Conservation (phyloP, 2,797 vertebrate genomes). For the Pseudomugil gertrudae region DNA sequence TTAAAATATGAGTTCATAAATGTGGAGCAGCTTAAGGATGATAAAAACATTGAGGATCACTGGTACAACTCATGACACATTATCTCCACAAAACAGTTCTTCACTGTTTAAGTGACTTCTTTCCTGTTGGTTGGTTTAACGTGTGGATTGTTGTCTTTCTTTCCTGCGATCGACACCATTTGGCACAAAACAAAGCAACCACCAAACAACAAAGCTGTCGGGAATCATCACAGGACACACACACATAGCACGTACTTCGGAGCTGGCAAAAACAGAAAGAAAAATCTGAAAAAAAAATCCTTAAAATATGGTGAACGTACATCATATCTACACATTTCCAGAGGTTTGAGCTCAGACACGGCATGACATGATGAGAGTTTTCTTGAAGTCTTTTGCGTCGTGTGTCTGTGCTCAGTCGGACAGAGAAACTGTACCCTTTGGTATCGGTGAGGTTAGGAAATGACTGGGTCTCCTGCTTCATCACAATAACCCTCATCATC, state of each 20-base stretch:
- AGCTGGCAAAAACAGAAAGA: conserved; percentile 50
- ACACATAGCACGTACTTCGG: conserved; percentile 50
- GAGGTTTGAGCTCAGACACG: conserved; percentile 69
- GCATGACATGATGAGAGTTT: conserved; percentile 34
- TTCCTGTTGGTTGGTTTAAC: conserved; percentile 8
- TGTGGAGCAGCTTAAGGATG: conserved; percentile 25
- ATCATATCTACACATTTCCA: conserved; percentile 78
- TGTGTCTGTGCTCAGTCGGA: conserved; percentile 63
- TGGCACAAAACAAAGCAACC: conserved; percentile 55
- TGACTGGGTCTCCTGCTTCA: conserved; percentile 40
- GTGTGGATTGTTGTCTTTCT: conserved; percentile 41
- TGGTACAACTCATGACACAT: conserved; percentile 23
- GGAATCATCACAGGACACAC: conserved; percentile 69
- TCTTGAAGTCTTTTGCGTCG: conserved; percentile 19
- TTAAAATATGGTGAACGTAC: conserved; percentile 47
- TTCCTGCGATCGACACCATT: conserved; percentile 47
- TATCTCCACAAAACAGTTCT: conserved; percentile 37
- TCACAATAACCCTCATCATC: conserved; percentile 17
- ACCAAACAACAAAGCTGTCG: conserved; percentile 53
- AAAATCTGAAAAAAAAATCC: conserved; percentile 7
- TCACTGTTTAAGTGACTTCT: conserved; percentile 22
- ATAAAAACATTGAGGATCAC: conserved; percentile 14
- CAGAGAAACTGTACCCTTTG: conserved; percentile 71
- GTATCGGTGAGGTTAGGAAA: conserved; percentile 65
- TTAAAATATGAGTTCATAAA: conserved; percentile 24